Evolutionary conservation across 2,797 vertebrate genomes (phyloP), one percentile per base, ranked within the genome.

Genomic region (Miopithecus talapoin): DNA sequence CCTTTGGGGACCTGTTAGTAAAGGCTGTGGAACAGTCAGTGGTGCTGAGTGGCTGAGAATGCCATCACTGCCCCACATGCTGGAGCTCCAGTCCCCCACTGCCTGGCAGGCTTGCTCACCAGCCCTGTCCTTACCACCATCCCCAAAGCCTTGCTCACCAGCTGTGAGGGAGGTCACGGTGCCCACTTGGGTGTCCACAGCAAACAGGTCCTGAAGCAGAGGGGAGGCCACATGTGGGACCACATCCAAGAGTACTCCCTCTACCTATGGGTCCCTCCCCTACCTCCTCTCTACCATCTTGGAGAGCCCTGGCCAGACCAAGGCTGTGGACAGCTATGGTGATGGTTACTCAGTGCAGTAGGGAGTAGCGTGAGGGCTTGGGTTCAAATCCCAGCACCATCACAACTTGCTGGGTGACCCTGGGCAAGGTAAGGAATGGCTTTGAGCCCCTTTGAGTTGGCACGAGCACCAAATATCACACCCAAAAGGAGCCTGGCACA

Each of bases 111-210:
- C 64, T 48, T 12, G 22, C 36, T 83, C 98, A 98, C 98, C 97
- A 4, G 98, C 95, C 0, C 79, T 48, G 70, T 10, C 28, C 14
- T 61, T 21, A 10, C 53, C 59, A 36, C 53, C 1, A 41, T 36
- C 43, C 57, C 81, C 8, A 5, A 57, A 17, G 50, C 36, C 59
- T 84, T 83, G 72, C 94, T 96, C 98, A 99, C 99, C 98, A 4
- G 98, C 98, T 0, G 99, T 99, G 50, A 99, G 98, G 1, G 98
- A 98, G 36, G 98, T 98, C 22, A 99, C 98, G 22, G 93, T 85
- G 2, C 99, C 98, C 0, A 94, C 98, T n/a, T 98, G 98, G 0
- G 98, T 99, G 91, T 99, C 99, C 97, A 99, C 99, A 90, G 98
- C 98, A 2, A 99, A 98, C 78, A 99, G 91, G 21, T 99, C 99